These are phyloP conservation scores for Ditylenchus weischeri DNA, from an alignment of 2,888 invertebrate species.

Conservation along the genomic window DNA sequence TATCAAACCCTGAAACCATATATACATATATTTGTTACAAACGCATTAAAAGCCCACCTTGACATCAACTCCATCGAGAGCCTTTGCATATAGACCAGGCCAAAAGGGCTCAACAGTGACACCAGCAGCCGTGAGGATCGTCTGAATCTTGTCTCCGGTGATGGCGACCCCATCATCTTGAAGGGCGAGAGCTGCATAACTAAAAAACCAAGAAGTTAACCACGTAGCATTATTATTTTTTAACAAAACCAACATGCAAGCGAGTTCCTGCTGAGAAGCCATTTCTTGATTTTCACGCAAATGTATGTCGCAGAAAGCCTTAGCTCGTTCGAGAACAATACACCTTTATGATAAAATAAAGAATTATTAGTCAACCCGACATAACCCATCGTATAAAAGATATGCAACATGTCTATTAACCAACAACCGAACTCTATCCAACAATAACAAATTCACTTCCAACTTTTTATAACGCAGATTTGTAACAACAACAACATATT, in stretches of 20 bases:
- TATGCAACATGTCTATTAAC: background rate
- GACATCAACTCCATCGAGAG: conserved; percentile 87
- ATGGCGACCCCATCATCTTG: conserved; percentile 89
- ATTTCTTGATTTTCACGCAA: conserved; percentile 57
- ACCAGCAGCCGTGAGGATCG: conserved; percentile 88
- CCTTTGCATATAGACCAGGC: conserved; percentile 96
- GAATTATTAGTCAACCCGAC: background rate
- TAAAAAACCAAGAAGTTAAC: no score
- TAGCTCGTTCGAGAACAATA: conserved; percentile 55
- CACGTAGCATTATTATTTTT: no score
- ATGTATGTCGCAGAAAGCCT: conserved; percentile 35
- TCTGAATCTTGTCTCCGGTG: conserved; percentile 94
- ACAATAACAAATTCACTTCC: background rate
- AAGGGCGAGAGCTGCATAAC: conserved; percentile 65
- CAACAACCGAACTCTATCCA: background rate
- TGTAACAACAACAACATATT: conserved; percentile 9
- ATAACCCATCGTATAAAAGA: conserved; percentile 13
- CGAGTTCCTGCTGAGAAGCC: conserved; percentile 87
- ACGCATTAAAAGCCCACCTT: conserved; percentile 61
- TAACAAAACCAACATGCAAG: conserved; percentile 70
- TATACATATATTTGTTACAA: background rate
- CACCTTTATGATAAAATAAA: conserved; percentile 28
- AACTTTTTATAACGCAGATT: conserved; percentile 9
- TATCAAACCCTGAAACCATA: conserved; percentile 52
- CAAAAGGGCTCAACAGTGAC: conserved; percentile 97